Evolutionary conservation across 1,140 invertebrate genomes (phyloP).

Genomic region (Calycopis cecrops): DNA sequence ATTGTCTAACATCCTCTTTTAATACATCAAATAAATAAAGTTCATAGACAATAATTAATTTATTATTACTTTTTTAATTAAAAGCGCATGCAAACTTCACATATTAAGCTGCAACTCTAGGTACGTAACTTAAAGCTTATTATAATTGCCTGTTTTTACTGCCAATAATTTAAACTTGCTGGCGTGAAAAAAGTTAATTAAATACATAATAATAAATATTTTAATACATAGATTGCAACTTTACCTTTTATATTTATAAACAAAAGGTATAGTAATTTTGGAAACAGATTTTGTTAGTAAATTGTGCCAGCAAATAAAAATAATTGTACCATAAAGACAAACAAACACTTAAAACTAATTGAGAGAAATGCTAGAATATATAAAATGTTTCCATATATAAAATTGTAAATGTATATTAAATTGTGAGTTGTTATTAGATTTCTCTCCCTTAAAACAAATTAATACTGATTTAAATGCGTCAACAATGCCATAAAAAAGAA

Average conservation of each 20-base stretch:
- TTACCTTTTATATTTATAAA: no score
- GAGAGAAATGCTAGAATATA: constrained; percentile 27
- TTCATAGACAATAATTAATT: constrained; percentile 46
- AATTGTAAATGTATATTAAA: constrained; percentile 12
- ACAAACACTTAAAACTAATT: constrained; percentile 19
- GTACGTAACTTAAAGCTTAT: constrained; percentile 47
- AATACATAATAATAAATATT: no score
- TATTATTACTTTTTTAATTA: constrained; percentile 43
- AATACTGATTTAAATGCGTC: constrained; percentile 39
- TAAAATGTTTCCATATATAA: constrained; percentile 15
- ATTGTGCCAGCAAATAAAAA: no score
- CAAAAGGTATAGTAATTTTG: no score
- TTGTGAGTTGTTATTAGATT: background rate
- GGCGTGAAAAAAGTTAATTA: no score
- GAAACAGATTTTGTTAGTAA: no score
- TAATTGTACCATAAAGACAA: background rate
- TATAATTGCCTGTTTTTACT: constrained; percentile 6
- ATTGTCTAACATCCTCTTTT: constrained; percentile 65
- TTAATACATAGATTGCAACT: no score
- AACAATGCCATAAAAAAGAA: constrained; percentile 26
- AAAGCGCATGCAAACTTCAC: constrained; percentile 46
- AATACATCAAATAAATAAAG: constrained; percentile 69
- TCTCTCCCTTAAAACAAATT: constrained; percentile 23
- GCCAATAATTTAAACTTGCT: background rate
- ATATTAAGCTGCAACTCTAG: constrained; percentile 33